Evolutionary conservation across 2,888 invertebrate species (phyloP), one percentile per base, ranked within the genome.

Genomic region (Eupithecia tripunctaria): DNA sequence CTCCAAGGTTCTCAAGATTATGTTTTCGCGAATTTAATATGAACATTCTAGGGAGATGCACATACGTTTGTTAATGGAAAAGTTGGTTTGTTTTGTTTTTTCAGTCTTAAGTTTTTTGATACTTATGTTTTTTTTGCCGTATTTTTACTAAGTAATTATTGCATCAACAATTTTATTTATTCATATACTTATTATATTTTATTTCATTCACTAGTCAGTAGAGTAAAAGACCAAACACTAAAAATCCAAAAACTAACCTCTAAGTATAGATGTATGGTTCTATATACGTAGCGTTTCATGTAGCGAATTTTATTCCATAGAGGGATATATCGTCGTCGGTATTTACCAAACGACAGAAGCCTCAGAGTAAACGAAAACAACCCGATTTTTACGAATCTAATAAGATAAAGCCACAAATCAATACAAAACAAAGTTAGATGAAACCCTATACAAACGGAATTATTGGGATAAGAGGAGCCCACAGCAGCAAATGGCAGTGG

Each of bases 401-500:
- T 70, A 68, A 71, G 59, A 59, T 70, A 69, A 71, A 56, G 67
- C 69, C 68, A 62, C 71, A 74, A 76, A 76, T 74, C 76, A 75
- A 75, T 74, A 73, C 71, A 78, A 74, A 74, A 72, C 62, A 67
- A 67, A 71, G 71, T 69, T 68, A 75, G 73, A 72, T 56, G 72
- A 66, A 56, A 68, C 64, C 73, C 74, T 75, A 75, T 68, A 74
- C 74, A 76, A 79, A 77, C 66, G 68, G 73, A 78, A 76, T 78
- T 78, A 78, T 76, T 79, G 78, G 73, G 78, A 79, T 76, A 73
- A 76, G 77, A 76, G 75, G 74, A 75, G 72, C 69, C 59, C 75
- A 70, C 63, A 62, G 67, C 72, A 74, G 72, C 47, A 62, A 73
- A 71, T 74, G 76, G 72, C 71, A 67, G 63, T 56, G 47, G 43